Evolutionary conservation across 2,797 vertebrate genomes (phyloP).

Genomic region (Tamandua tetradactyla): DNA sequence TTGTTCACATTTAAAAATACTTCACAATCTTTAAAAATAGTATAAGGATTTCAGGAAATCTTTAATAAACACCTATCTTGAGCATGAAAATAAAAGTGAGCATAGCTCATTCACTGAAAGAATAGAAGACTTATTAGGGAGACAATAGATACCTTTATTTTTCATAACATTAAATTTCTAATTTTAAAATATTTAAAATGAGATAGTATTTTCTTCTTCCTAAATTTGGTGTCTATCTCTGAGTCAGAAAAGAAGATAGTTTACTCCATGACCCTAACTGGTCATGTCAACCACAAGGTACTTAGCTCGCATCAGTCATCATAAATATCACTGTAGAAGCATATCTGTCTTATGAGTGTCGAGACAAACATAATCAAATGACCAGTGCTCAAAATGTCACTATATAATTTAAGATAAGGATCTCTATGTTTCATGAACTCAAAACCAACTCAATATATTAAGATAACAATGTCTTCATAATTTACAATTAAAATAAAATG

Average conservation of each 20-base stretch:
- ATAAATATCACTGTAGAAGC: constrained; percentile 26
- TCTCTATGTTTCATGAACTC: constrained; percentile 19
- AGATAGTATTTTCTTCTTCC: constrained; percentile 47
- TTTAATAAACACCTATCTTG: constrained; percentile 75
- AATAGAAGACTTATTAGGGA: constrained; percentile 48
- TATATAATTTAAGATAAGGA: not conserved
- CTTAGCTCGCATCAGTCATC: not conserved
- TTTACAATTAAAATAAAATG: constrained; percentile 77
- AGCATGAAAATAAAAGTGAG: constrained; percentile 81
- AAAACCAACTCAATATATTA: constrained; percentile 55
- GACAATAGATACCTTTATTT: constrained; percentile 37
- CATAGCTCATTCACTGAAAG: constrained; percentile 63
- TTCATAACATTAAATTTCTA: constrained; percentile 60
- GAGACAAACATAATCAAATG: constrained; percentile 51
- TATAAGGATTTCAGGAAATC: constrained; percentile 80
- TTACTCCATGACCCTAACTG: constrained; percentile 13
- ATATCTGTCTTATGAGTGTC: not conserved
- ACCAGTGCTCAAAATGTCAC: not conserved
- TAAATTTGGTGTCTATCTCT: constrained; percentile 56
- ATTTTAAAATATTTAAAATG: constrained; percentile 57
- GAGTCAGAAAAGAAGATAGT: constrained; percentile 46
- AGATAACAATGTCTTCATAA: constrained; percentile 67
- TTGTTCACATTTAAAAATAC: constrained; percentile 79
- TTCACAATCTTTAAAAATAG: constrained; percentile 82
- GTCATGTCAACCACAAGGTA: constrained; percentile 9